Base-by-base conservation (phyloP, 2,888 invertebrate genomes). In the Papilio protenor region DNA sequence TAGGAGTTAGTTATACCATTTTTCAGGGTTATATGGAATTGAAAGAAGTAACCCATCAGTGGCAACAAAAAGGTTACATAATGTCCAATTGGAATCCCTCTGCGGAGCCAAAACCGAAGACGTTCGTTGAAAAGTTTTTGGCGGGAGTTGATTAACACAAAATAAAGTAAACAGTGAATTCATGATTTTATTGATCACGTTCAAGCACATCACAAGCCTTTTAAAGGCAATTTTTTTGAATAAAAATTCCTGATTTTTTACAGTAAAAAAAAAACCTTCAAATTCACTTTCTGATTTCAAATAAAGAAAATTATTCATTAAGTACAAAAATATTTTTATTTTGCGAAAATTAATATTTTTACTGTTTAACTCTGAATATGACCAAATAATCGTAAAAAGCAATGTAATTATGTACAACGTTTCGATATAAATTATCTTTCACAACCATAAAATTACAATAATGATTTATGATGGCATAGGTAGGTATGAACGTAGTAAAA, bases 21-120 rank as follows among this genome's bases (percentile, higher is more conserved):
- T 21, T 92, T 92, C 85, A 98, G 98, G 98, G 98, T 64, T 98
- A 98, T 95, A 98, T 98, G 97, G 98, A 99, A 85, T 94, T 99
- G 73, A 96, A 97, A 87, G 99, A 99, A 94, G 94, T 97, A 1
- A 96, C 96, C 0, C 95, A 97, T 81, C 95, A 96, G 21, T 99
- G 98, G 98, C 98, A 98, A 89, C 98, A 98, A 87, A 97, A 97
- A 83, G 96, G 96, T 16, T 97, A 97, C 86, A 87, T 99, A 2
- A 98, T 99, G 98, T 92, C 95, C 66, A 97, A 96, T 87, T 99
- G 98, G 95, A 96, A 97, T 85, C 98, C 98, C 72, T 96, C 97
- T 0, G 89, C 94, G 14, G 97, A 98, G 80, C 96, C 96, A 0
- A 97, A 97, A 87, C 98, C 98, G 12, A 96, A 95, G 80, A 98